phyloP scores from a whole-genome alignment of 2,797 vertebrate genomes.

The Vireo griseus region DNA sequence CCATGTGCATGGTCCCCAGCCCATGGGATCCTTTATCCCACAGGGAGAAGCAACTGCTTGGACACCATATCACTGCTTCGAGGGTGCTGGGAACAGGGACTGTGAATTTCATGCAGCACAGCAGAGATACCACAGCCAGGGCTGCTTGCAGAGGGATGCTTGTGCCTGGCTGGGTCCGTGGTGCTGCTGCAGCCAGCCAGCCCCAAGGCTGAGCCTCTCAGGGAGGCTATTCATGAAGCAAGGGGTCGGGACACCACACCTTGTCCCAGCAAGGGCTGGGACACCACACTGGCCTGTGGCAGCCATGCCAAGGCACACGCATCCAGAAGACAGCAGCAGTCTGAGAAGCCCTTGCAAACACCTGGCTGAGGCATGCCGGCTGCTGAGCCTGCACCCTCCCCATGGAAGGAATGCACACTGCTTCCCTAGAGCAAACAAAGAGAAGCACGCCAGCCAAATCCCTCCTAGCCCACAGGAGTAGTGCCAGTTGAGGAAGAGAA shows the following conservation, averaged over 20 bases:
- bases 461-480: not conserved
- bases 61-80: accelerated
- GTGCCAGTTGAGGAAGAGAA: not conserved
- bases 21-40: accelerated
- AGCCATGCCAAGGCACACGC: accelerated
- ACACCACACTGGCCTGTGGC: not conserved
- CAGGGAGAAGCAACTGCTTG: not conserved
- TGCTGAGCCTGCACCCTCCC: not conserved
- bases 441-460: not conserved
- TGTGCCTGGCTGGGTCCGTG: accelerated
- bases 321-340: not conserved
- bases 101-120: not conserved
- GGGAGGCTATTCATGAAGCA: accelerated
- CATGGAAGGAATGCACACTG: accelerated
- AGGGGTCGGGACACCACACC: no score
- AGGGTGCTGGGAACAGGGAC: accelerated
- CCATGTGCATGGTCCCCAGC: not conserved
- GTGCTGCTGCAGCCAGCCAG: not conserved
- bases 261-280: no score
- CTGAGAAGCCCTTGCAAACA: not conserved
- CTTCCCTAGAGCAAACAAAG: slow-evolving; percentile 15
- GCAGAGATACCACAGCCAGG: not conserved
- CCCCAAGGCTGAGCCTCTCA: accelerated
- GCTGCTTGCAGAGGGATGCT: not conserved
- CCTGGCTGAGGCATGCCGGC: not conserved